Evolutionary conservation across 2,888 invertebrate species (phyloP), one percentile per base, ranked within the genome.

Genomic region (Sceliomorpha sp.): DNA sequence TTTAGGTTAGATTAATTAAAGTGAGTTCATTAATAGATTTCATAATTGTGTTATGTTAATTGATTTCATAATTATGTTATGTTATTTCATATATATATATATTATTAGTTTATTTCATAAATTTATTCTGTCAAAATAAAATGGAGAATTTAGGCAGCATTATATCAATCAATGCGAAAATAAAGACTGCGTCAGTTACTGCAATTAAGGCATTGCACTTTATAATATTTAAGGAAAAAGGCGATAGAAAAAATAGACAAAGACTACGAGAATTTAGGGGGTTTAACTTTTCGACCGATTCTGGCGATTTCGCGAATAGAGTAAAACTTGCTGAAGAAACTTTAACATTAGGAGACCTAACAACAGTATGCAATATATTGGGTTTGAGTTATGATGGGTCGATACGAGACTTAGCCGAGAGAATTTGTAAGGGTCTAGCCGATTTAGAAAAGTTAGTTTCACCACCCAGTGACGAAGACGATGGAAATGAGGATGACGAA

Each of bases 151-250:
- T 48, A 2, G 36, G 34, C 24, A 10, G 24, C 8, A 48, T 48
- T 14, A 13, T 26, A 6, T 36, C 24, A 13, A n/a, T 36, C 12
- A 36, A 48, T 14, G 36, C 34, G 6, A 34, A 48, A 14, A 24
- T 48, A 4, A 24, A 24, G 7, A 24, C 0, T 13, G 48, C 13
- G 12, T 10, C 36, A 1, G 36, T 24, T 3, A 24, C 15, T 8
- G 55, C 32, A 6, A 40, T 55, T 6, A 1, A 31, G 29, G 40
- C 32, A 17, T 34, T 40, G 24, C 40, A 34, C 24, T 24, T 40
- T 7, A 15, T 42, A 24, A 55, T 42, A 24, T 55, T 44, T 15
- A 15, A 55, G 13, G 51, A 51, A 29, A 17, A 47, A 7, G 34
- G 47, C 0, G 47, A 47, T 14, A 9, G 34, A 2, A 34, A n/a